Conservation (phyloP, 2,888 invertebrate genomes). For the Lutraria lutraria region DNA sequence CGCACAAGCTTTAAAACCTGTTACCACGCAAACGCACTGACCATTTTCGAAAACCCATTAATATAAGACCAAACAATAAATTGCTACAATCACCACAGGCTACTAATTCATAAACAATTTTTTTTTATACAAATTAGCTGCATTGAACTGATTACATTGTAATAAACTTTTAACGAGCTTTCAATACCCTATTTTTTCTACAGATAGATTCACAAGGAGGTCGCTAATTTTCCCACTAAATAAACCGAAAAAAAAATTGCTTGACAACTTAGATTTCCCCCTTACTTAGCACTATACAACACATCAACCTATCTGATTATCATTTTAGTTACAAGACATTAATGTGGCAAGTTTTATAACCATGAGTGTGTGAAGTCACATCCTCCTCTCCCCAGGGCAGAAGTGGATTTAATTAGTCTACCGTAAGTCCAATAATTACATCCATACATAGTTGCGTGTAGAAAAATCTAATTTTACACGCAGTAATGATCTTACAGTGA, state of each 20-base stretch:
- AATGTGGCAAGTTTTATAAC: not conserved
- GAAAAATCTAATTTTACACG: conserved; percentile 21
- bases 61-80: too few relatives aligned
- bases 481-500: not conserved
- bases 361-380: conserved; percentile 11
- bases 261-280: not conserved
- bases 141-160: too few relatives aligned
- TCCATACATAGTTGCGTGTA: not conserved
- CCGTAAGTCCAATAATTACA: not conserved
- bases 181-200: not conserved
- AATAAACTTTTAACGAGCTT: too few relatives aligned
- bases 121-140: too few relatives aligned
- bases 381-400: not conserved
- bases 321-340: conserved; percentile 21
- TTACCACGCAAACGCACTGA: too few relatives aligned
- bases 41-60: too few relatives aligned
- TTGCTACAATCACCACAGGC: too few relatives aligned
- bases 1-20: too few relatives aligned
- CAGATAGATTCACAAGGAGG: not conserved
- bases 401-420: conserved; percentile 22
- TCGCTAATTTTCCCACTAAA: not conserved
- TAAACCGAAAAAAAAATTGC: not conserved
- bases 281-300: not conserved
- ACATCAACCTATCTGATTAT: not conserved
- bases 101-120: too few relatives aligned